These are phyloP conservation scores for Antechinus flavipes DNA, from an alignment of 2,113 vertebrate species.

Conservation along the genomic window DNA sequence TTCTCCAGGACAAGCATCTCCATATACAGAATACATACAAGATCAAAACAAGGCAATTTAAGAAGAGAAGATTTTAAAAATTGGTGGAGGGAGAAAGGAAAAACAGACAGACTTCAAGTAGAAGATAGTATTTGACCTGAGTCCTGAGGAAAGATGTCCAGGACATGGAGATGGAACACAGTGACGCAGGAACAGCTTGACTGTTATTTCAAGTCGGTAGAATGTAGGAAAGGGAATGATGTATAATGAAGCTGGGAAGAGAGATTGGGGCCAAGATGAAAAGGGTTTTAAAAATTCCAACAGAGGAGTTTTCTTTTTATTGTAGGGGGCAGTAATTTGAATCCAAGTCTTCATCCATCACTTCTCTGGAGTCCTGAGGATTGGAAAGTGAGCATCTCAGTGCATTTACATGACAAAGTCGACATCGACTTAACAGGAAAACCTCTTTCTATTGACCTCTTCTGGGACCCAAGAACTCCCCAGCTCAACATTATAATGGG, in stretches of 20 bases:
- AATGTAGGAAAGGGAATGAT: neutral
- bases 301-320: neutral
- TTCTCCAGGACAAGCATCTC: neutral
- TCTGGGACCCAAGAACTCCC: neutral
- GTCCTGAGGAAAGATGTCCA: neutral
- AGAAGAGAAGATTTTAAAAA: neutral
- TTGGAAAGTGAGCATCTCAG: neutral
- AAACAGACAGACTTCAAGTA: neutral
- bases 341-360: neutral
- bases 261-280: neutral
- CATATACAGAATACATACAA: neutral
- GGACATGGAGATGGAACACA: neutral
- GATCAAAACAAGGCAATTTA: neutral
- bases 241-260: neutral
- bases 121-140: neutral
- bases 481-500: constrained; percentile 14
- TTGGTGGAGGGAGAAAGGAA: neutral
- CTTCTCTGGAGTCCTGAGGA: neutral
- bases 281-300: neutral
- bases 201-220: neutral
- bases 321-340: neutral
- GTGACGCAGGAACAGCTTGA: neutral
- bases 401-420: neutral
- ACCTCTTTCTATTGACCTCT: neutral
- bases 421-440: neutral